phyloP scores from a whole-genome alignment of 2,113 vertebrate species.

The Thalassarche chlororhynchos region DNA sequence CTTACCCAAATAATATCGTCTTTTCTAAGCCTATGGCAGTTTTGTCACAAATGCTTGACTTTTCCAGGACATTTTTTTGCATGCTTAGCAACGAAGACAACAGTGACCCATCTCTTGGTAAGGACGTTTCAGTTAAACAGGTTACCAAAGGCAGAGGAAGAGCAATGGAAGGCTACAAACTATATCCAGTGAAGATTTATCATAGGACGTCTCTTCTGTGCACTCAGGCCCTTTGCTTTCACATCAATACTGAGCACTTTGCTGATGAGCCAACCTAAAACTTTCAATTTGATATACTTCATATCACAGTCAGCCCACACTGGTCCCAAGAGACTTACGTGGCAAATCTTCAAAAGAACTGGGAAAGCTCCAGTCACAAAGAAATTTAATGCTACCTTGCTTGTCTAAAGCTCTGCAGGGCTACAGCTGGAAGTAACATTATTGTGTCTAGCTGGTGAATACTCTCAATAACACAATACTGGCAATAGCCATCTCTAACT shows the following conservation, averaged over 20 bases:
- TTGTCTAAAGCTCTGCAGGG: not conserved
- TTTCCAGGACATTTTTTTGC: not conserved
- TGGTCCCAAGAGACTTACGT: not conserved
- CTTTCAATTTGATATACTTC: not conserved
- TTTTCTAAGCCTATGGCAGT: not conserved
- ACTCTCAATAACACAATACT: not conserved
- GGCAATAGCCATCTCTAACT: not conserved
- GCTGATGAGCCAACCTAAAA: not conserved
- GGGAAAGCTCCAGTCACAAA: not conserved
- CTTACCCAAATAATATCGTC: not conserved
- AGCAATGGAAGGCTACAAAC: not conserved
- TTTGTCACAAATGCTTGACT: not conserved
- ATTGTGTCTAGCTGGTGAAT: not conserved
- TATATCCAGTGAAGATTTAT: not conserved
- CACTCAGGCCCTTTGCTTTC: not conserved
- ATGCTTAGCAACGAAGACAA: not conserved
- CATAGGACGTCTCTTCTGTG: not conserved
- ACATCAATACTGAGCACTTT: not conserved
- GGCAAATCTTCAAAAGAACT: not conserved
- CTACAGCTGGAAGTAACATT: not conserved
- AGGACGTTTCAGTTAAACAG: not conserved
- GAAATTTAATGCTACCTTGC: not conserved
- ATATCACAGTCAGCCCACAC: not conserved
- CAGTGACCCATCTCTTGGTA: not conserved
- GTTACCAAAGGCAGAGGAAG: not conserved